Conservation (phyloP, 2,113 vertebrate species). For the Orientallactaga bullata region DNA sequence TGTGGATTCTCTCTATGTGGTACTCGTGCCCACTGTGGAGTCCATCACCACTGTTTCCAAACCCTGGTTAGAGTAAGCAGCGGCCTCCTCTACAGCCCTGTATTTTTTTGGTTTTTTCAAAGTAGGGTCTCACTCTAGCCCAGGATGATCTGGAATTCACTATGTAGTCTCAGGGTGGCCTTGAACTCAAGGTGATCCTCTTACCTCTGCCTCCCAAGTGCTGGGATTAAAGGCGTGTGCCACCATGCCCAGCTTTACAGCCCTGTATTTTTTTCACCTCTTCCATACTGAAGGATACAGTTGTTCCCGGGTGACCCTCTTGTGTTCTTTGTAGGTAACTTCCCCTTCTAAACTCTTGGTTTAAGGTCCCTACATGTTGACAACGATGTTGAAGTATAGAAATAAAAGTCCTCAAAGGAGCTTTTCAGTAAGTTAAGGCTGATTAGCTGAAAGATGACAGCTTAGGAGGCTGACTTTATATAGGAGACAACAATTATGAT, state of each 20-base stretch:
- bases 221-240: no score
- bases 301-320: no score
- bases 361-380: not conserved
- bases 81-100: not conserved
- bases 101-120: no score
- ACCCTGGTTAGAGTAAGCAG: not conserved
- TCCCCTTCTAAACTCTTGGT: not conserved
- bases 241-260: no score
- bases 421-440: not conserved
- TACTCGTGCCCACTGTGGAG: not conserved
- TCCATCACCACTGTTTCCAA: not conserved
- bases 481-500: not conserved
- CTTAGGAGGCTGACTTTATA: not conserved
- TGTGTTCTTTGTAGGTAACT: not conserved
- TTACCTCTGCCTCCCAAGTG: no score
- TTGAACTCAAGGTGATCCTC: no score
- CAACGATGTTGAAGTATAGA: not conserved
- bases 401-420: not conserved
- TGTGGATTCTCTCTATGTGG: not conserved
- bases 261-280: no score
- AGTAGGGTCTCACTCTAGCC: no score
- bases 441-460: not conserved
- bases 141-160: no score
- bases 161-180: no score
- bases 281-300: not conserved